A percentile compares a stretch with the other conserved stretches of the same genome.
These are phyloP conservation scores for Stenchaetothrips biformis DNA, from an alignment of 2,888 invertebrate species.

Conservation along the genomic window DNA sequence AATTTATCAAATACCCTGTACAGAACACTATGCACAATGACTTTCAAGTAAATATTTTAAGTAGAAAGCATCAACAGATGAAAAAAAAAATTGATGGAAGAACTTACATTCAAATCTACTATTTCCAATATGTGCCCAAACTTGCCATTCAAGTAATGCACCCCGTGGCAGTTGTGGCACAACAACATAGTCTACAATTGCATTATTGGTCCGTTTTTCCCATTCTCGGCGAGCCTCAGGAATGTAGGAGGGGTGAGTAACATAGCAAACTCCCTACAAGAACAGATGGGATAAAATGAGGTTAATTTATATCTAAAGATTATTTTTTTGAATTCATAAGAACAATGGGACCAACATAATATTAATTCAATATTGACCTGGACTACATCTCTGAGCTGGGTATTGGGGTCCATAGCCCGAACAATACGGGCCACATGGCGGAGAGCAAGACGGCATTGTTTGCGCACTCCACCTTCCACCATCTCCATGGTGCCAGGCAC, in stretches of 20 bases:
- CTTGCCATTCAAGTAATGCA: constrained; percentile 88
- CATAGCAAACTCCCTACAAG: constrained; percentile 75
- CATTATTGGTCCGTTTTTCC: constrained; percentile 77
- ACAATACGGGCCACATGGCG: constrained; percentile 79
- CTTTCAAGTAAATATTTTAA: not conserved
- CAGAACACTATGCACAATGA: constrained; percentile 18
- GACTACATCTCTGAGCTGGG: constrained; percentile 75
- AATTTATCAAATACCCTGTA: constrained; percentile 25
- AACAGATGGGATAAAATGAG: not conserved
- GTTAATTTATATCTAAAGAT: not conserved
- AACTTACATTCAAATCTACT: constrained; percentile 77
- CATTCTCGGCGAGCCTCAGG: constrained; percentile 73
- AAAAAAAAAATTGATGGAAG: constrained; percentile 26
- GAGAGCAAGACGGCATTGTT: constrained; percentile 77
- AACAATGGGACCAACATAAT: not conserved
- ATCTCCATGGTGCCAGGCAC: constrained; percentile 75
- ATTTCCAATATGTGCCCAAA: constrained; percentile 85
- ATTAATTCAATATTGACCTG: constrained; percentile 50
- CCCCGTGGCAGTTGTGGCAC: constrained; percentile 72
- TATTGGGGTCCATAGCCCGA: constrained; percentile 70
- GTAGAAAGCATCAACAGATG: not conserved
- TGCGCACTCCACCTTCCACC: constrained; percentile 69
- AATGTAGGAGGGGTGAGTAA: constrained; percentile 66
- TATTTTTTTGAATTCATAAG: not conserved
- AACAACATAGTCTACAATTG: constrained; percentile 81